Evolutionary conservation across 2,113 vertebrate genomes (phyloP).

Genomic region (Miniopterus natalensis): DNA sequence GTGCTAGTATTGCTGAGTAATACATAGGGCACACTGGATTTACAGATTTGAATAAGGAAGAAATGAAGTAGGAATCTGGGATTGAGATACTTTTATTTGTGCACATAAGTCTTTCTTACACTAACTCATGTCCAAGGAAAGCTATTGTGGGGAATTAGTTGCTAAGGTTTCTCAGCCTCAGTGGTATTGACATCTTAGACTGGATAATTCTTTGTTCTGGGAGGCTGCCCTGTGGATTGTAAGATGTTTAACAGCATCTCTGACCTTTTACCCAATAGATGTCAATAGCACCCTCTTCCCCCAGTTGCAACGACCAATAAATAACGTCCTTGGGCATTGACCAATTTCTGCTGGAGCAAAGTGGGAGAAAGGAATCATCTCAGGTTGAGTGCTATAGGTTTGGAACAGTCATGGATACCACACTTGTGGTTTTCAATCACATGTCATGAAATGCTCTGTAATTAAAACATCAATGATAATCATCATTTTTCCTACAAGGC

Average conservation of each 20-base stretch:
- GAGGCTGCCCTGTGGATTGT: not conserved
- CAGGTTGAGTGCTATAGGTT: not conserved
- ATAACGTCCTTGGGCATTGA: not conserved
- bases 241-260: not conserved
- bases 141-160: not conserved
- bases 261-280: not conserved
- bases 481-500: not conserved
- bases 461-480: not conserved
- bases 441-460: not conserved
- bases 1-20: not conserved
- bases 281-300: not conserved
- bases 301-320: not conserved
- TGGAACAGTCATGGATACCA: not conserved
- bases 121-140: not conserved
- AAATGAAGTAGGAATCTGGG: not conserved
- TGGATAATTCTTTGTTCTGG: not conserved
- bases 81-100: conserved; percentile 19
- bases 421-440: not conserved
- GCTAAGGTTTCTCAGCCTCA: not conserved
- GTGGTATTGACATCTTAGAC: not conserved
- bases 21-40: not conserved
- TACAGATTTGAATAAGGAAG: not conserved
- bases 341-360: not conserved
- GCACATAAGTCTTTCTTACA: not conserved
- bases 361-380: not conserved